Evolutionary conservation across 2,797 vertebrate genomes (phyloP), one percentile per base, ranked within the genome.

Genomic region (Spinus olivaceus): DNA sequence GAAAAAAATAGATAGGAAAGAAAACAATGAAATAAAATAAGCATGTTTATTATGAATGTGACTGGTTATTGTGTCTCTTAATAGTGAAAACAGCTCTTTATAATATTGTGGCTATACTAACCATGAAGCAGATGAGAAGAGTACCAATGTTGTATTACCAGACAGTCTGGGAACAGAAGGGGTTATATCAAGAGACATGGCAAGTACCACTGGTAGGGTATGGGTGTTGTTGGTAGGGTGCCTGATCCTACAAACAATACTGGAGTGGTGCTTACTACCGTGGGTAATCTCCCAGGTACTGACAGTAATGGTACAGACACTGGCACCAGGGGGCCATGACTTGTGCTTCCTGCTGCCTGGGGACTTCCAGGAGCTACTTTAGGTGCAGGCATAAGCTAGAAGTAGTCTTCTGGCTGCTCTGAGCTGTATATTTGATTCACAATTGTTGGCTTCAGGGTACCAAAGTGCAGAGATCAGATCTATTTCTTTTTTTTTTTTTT

Each of bases 111-210:
- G 60, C 70, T 95, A 88, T 77, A 50, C 51, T 96, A 95, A 96
- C 70, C 60, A 41, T 79, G 66, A 94, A 94, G 85, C 37, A 1
- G 77, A 81, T 76, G 42, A 91, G 80, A 79, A 54, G 47, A 88
- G 84, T 97, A 93, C 95, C 91, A 93, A 92, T 86, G 82, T 66
- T 86, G 65, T 92, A 30, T 76, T 91, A 81, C 49, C 69, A 64
- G 77, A 67, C 30, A 88, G 63, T 86, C 87, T 91, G 87, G 63
- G 92, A 95, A 95, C 82, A 94, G 94, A 95, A 95, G 87, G 82
- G 89, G 80, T 83, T 88, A 12, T 23, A 20, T 54, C 41, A 90
- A 78, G 54, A 72, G 66, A 86, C 37, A 57, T 1, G 0, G 11
- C 24, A 60, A 41, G 64, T 60, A 78, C 76, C 81, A 65, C 50